Percentiles rank a stretch among this genome's conserved stretches.
Conservation (phyloP, 2,113 vertebrate genomes). For the Oreotrochilus melanogaster region DNA sequence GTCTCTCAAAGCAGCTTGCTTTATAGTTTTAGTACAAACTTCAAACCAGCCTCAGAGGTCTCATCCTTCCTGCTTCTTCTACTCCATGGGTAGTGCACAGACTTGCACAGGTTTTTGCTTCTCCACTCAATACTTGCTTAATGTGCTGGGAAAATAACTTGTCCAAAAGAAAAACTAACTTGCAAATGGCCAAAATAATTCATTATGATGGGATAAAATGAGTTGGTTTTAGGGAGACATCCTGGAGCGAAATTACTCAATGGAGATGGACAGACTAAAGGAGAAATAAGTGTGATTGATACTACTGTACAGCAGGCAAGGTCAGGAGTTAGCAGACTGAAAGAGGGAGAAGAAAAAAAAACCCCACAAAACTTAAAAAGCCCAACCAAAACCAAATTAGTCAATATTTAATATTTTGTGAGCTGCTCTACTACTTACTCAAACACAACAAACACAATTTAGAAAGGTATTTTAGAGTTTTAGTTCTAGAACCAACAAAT, state of each 20-base stretch:
- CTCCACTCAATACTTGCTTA: background rate
- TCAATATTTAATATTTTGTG: background rate
- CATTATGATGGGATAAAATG: background rate
- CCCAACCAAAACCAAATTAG: background rate
- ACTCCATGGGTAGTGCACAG: background rate
- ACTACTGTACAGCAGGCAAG: background rate
- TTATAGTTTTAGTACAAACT: background rate
- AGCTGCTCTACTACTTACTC: background rate
- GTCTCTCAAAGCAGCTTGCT: background rate
- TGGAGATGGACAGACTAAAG: background rate
- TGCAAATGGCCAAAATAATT: background rate
- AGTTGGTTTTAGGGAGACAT: background rate
- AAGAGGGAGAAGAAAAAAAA: background rate
- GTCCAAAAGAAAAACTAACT: background rate
- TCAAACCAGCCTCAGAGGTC: background rate
- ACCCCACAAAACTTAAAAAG: too few species aligned
- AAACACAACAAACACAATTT: background rate
- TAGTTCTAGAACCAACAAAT: background rate
- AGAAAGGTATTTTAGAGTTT: background rate
- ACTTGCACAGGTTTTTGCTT: background rate
- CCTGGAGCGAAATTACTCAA: background rate
- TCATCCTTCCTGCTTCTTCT: background rate
- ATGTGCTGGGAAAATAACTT: background rate
- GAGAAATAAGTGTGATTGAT: background rate
- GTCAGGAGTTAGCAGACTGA: background rate